Conservation (phyloP, 2,797 vertebrate genomes). For the Pantherophis vulpinus region DNA sequence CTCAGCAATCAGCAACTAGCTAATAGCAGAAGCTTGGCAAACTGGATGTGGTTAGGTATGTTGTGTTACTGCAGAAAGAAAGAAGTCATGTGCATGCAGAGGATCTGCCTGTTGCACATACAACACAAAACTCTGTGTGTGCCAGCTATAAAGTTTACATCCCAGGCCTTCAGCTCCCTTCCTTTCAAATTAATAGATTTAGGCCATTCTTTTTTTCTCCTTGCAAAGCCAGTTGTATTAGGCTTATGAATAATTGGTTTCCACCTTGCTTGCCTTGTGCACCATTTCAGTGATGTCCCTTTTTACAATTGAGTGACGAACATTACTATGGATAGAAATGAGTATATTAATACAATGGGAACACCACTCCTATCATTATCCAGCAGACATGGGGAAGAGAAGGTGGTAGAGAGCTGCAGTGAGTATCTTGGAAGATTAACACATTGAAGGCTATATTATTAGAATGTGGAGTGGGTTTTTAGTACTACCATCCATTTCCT, state of each 20-base stretch:
- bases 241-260: not conserved
- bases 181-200: not conserved
- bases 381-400: not conserved
- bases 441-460: not conserved
- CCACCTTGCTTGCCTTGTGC: not conserved
- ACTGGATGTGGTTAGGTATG: not conserved
- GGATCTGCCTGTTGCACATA: not conserved
- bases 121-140: not conserved
- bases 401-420: not conserved
- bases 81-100: not conserved
- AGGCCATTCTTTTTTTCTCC: not conserved
- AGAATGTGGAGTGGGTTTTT: not conserved
- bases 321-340: not conserved
- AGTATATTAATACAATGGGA: not conserved
- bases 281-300: not conserved
- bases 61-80: not conserved
- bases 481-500: not conserved
- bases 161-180: not conserved
- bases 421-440: not conserved
- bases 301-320: not conserved
- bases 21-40: not conserved
- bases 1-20: not conserved
- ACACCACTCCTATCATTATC: not conserved
- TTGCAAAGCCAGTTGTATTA: not conserved
- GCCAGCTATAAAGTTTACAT: not conserved